phyloP scores from a whole-genome alignment of 2,888 invertebrate species.

The Morinoia aosen region DNA sequence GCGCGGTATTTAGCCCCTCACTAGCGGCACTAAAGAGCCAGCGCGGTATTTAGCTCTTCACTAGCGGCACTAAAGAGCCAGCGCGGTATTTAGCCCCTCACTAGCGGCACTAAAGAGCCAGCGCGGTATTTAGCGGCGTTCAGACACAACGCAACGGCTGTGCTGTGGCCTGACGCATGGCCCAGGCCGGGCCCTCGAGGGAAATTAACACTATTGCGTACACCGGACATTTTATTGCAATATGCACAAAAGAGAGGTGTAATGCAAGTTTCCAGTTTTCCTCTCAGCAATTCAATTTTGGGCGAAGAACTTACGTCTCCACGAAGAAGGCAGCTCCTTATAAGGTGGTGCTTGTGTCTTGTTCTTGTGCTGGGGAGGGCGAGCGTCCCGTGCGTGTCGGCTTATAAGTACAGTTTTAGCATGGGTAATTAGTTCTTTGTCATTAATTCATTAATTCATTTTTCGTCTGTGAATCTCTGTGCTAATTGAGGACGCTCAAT shows the following conservation, averaged over 20 bases:
- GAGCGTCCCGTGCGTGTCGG: too few relatives aligned
- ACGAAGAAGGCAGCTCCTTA: too few relatives aligned
- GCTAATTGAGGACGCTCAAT: too few relatives aligned
- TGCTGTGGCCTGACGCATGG: neutral
- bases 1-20: neutral
- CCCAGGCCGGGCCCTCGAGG: neutral
- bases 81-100: neutral
- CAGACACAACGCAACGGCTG: neutral
- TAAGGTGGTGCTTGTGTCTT: too few relatives aligned
- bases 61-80: neutral
- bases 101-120: neutral
- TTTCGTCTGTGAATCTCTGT: too few relatives aligned
- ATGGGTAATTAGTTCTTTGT: too few relatives aligned
- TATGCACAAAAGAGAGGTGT: neutral
- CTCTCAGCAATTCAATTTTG: neutral
- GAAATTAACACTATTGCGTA: constrained; percentile 37
- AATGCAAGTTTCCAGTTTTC: neutral
- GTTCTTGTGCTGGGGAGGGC: too few relatives aligned
- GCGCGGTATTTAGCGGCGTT: neutral
- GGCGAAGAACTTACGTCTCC: too few relatives aligned
- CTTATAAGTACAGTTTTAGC: too few relatives aligned
- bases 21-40: neutral
- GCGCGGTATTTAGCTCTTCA: neutral
- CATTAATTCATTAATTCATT: too few relatives aligned
- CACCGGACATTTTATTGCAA: constrained; percentile 21